These are phyloP conservation scores for Phyllotreta cruciferae DNA, from an alignment of 2,888 invertebrate species.

Conservation along the genomic window DNA sequence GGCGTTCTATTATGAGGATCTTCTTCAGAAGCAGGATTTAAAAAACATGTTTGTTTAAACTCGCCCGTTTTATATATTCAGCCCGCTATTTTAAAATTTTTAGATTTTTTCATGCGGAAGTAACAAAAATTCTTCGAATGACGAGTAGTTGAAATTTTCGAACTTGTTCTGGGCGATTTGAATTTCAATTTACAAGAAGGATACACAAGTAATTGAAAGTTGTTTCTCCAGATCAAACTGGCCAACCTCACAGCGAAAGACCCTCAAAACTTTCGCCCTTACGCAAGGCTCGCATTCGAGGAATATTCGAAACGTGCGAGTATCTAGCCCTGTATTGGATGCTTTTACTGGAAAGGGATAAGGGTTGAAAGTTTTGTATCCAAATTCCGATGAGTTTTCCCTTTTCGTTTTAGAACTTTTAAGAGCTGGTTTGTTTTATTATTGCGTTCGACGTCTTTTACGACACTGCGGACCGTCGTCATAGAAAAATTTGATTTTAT, in stretches of 20 bases:
- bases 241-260: slow-evolving; percentile 12
- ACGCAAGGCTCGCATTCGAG: too few relatives aligned
- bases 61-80: too few relatives aligned
- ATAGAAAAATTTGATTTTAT: too few relatives aligned
- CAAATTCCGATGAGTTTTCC: slow-evolving; percentile 9
- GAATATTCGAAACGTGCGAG: slow-evolving; percentile 7
- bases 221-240: slow-evolving; percentile 14
- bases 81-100: too few relatives aligned
- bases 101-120: too few relatives aligned
- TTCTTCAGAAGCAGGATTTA: not conserved
- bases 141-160: not conserved
- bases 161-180: not conserved
- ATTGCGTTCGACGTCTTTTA: slow-evolving; percentile 9
- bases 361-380: slow-evolving; percentile 14
- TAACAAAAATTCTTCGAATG: not conserved
- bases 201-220: slow-evolving; percentile 22
- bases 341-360: slow-evolving; percentile 18
- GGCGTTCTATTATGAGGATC: not conserved
- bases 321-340: slow-evolving; percentile 6
- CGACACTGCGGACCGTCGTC: slow-evolving; percentile 1
- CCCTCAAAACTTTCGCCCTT: slow-evolving; percentile 17
- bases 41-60: too few relatives aligned
- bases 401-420: slow-evolving; percentile 24
- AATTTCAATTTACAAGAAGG: not conserved
- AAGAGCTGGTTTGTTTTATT: slow-evolving; percentile 26